Base-by-base conservation (phyloP, 2,888 invertebrate species). In the Sarcophaga subvicina region DNA sequence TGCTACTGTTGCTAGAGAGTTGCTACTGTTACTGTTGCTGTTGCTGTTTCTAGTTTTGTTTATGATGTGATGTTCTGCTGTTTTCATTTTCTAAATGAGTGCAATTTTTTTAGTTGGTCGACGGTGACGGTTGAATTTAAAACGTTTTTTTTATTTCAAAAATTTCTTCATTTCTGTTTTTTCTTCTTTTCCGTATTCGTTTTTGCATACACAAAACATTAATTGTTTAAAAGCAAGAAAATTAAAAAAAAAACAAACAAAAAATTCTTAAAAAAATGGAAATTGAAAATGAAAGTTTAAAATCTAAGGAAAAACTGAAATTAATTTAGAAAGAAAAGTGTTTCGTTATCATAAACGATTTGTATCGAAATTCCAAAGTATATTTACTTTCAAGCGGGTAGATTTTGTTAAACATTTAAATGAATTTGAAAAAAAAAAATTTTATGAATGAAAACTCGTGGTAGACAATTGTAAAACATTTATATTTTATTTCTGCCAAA, bases 31-130 rank as follows among this genome's bases (percentile, higher is more conserved):
- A 5, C 54, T 54, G 54, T 54, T 54, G 14, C 12, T 49, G 4
- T 2, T 22, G 22, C 12, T 49, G 3, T 10, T 49, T 49, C 49
- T 11, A 12, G 2, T 54, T 54, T 2, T 54, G 54, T 54, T 54
- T 54, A 37, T 37, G 37, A 37, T 37, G 37, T 37, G 37, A 37
- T 37, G 10, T 10, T 37, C 37, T 37, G 8, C 10, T 37, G 8
- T 37, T 37, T 37, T 37, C 71, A 83, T 77, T 62, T 72, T 72
- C 47, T 37, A 84, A 84, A 80, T 69, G 79, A 62, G 62, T 81
- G 87, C 81, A 84, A 87, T 37, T 66, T 75, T 81, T 81, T 87
- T 71, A 87, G 87, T 87, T 84, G 84, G 79, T 81, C 76, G 54
- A 54, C 54, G 81, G 81, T 64, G 84, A 64, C 87, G 87, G 81